These are phyloP conservation scores for Erebia ligea DNA, from an alignment of 2,888 invertebrate genomes.

Conservation along the genomic window DNA sequence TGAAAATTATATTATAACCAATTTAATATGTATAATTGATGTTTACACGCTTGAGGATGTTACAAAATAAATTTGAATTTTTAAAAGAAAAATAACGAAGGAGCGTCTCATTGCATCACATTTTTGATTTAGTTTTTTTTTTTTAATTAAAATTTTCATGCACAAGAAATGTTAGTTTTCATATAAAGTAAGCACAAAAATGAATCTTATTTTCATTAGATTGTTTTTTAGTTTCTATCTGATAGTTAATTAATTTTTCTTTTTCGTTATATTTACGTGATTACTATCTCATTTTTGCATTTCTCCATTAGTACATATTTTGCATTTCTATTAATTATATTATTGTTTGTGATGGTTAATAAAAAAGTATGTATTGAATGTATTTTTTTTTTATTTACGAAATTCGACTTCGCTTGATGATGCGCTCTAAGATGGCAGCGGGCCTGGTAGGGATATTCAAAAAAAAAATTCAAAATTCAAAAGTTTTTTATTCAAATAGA, in stretches of 20 bases:
- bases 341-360: conserved; percentile 31
- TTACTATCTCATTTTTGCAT: conserved; percentile 1
- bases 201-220: background rate
- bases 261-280: background rate
- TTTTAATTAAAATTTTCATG: background rate
- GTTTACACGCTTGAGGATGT: background rate
- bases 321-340: conserved; percentile 19
- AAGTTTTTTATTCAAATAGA: too few species aligned
- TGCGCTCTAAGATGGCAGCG: too few species aligned
- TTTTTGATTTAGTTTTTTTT: background rate
- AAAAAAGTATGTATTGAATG: conserved; percentile 21
- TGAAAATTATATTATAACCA: background rate
- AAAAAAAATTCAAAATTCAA: too few species aligned
- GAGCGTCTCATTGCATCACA: background rate
- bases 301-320: conserved; percentile 13
- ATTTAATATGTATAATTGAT: background rate
- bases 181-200: background rate
- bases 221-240: too few species aligned
- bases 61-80: background rate
- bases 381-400: conserved; percentile 13
- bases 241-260: background rate
- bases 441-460: too few species aligned
- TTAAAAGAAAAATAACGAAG: background rate
- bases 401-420: too few species aligned
- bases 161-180: background rate